phyloP scores from a whole-genome alignment of 2,797 vertebrate species.

The Heterohyrax brucei region DNA sequence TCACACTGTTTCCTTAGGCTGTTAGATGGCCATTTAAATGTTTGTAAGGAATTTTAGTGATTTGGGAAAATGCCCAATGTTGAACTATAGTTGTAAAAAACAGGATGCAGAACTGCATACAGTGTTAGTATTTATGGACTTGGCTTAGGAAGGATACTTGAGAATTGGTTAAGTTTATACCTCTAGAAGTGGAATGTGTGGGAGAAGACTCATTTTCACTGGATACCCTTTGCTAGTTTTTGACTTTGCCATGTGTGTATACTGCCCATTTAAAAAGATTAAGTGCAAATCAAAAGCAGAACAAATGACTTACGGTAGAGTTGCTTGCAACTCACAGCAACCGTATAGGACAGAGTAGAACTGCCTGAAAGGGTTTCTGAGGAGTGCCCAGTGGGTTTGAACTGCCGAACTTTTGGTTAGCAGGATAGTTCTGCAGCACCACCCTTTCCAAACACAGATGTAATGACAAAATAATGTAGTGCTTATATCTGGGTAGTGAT shows the following conservation, averaged over 20 bases:
- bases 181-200: conserved; percentile 43
- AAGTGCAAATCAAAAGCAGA: conserved; percentile 42
- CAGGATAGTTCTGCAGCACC: too few species aligned
- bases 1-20: not conserved
- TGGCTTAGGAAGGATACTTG: not conserved
- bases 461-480: conserved; percentile 34
- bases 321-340: too few species aligned
- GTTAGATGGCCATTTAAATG: not conserved
- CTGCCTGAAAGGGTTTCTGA: too few species aligned
- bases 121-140: not conserved
- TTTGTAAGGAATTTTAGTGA: conserved; percentile 51
- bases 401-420: too few species aligned
- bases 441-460: not conserved
- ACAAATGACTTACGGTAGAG: conserved; percentile 31
- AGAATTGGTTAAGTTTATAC: conserved; percentile 44
- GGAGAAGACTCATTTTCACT: conserved; percentile 34
- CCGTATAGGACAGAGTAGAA: too few species aligned
- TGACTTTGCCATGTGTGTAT: not conserved
- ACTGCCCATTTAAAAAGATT: conserved; percentile 2
- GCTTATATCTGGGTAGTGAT: conserved; percentile 37
- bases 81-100: conserved; percentile 38
- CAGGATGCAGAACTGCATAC: conserved; percentile 38
- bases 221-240: conserved; percentile 49
- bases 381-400: too few species aligned
- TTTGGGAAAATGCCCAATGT: conserved; percentile 42